Percentiles rank a stretch among this genome's conserved stretches.
These are phyloP conservation scores for Nestor notabilis DNA, from an alignment of 2,113 vertebrate genomes.

Conservation along the genomic window DNA sequence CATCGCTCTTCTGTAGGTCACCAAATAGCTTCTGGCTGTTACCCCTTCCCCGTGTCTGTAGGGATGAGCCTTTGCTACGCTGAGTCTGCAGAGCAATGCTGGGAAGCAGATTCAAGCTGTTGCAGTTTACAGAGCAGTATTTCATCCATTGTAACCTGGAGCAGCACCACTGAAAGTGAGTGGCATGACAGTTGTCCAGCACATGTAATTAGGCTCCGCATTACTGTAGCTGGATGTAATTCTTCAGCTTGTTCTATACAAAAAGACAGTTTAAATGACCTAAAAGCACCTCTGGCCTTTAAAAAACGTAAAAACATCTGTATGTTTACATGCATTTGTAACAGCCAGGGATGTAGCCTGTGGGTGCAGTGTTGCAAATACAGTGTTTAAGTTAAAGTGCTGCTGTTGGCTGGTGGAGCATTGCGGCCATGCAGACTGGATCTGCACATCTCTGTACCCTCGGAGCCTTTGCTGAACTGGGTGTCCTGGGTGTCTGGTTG, in stretches of 20 bases:
- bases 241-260: background rate
- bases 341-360: background rate
- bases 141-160: background rate
- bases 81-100: background rate
- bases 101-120: background rate
- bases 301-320: background rate
- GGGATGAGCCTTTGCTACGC: background rate
- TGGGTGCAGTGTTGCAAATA: background rate
- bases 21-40: background rate
- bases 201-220: background rate
- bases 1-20: background rate
- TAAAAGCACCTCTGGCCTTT: background rate
- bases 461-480: background rate
- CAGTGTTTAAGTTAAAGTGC: background rate
- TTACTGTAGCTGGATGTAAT: background rate
- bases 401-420: background rate
- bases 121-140: background rate
- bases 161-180: background rate
- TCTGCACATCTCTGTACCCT: too few species aligned
- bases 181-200: background rate
- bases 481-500: fast-evolving
- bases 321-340: background rate
- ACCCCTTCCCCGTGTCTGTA: background rate
- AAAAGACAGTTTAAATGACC: background rate
- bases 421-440: fast-evolving